Evolutionary conservation across 2,888 invertebrate species (phyloP), one percentile per base, ranked within the genome.

Genomic region (Cataglyphis cursor): DNA sequence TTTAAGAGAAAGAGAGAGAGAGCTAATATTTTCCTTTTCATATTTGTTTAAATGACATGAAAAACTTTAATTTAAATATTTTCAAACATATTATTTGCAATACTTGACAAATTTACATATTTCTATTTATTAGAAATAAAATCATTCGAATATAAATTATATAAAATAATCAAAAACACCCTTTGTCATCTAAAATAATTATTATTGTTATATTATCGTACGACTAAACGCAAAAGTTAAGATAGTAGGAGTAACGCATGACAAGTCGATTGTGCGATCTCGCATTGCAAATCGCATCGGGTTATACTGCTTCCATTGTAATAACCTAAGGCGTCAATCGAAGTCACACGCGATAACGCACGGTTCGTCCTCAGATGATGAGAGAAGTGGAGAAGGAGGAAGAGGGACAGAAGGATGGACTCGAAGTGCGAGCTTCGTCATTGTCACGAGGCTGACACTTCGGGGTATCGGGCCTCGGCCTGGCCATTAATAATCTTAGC

Each of bases 401-500:
- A 41, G 28, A 61, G 18, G 18, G 54, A 57, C n/a, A 64, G 57
- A 70, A 83, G 75, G 85, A 85, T 83, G 86, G 84, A 85, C 86
- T 82, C 85, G 87, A 89, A 90, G 91, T 87, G 86, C 85, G 85
- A 90, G 88, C 89, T 92, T 82, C 87, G 91, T 92, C 90, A 92
- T 91, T 92, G 92, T 91, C 91, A 89, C 70, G 87, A 82, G 74
- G 81, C 87, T 89, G 89, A 90, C 88, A 90, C 90, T 87, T 82
- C 68, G 72, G 83, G 86, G 80, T 88, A 87, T 85, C 82, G 66
- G 75, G 65, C 75, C 82, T 78, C 83, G 88, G 84, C 84, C 81
- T 64, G 81, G 87, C 89, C 91, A 91, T 92, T 92, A 90, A 92
- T 92, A 91, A 92, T 89, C 90, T 88, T 88, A 90, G 90, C 84